Conservation (phyloP, 2,888 invertebrate species). For the Drosophila colorata region DNA sequence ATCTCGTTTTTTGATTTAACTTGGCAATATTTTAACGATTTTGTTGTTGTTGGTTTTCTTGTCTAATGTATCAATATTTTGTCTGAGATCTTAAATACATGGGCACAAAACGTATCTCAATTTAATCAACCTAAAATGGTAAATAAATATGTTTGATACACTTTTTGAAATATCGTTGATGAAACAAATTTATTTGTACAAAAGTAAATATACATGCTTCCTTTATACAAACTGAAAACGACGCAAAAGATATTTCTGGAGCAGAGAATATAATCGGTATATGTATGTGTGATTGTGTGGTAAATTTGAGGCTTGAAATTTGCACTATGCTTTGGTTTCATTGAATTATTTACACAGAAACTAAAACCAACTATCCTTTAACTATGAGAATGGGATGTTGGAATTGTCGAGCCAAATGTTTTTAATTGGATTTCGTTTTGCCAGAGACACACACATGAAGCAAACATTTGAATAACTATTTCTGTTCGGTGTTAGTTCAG, state of each 20-base stretch:
- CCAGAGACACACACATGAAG: constrained; percentile 32
- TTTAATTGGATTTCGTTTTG: constrained; percentile 65
- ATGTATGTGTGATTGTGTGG: constrained; percentile 2
- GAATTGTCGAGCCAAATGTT: constrained; percentile 48
- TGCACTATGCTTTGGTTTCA: constrained; percentile 45
- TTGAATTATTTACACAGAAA: constrained; percentile 72
- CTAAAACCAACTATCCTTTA: constrained; percentile 47
- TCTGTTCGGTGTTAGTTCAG: constrained; percentile 9
- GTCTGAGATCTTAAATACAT: background rate
- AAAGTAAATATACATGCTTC: constrained; percentile 10
- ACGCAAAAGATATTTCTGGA: constrained; percentile 24
- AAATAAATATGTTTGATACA: background rate
- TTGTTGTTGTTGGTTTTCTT: background rate
- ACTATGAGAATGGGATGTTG: constrained; percentile 38
- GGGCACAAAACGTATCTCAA: constrained; percentile 5
- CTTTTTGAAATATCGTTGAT: background rate
- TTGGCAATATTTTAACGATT: background rate
- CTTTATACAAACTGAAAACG: constrained; percentile 30
- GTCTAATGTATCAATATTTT: background rate
- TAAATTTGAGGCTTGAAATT: constrained; percentile 38
- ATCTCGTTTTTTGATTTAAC: background rate
- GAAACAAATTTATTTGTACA: constrained; percentile 29
- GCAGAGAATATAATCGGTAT: constrained; percentile 5
- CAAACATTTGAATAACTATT: constrained; percentile 37
- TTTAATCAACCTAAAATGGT: background rate